phyloP scores from a whole-genome alignment of 2,888 invertebrate species.

The Drosophila kokeensis region DNA sequence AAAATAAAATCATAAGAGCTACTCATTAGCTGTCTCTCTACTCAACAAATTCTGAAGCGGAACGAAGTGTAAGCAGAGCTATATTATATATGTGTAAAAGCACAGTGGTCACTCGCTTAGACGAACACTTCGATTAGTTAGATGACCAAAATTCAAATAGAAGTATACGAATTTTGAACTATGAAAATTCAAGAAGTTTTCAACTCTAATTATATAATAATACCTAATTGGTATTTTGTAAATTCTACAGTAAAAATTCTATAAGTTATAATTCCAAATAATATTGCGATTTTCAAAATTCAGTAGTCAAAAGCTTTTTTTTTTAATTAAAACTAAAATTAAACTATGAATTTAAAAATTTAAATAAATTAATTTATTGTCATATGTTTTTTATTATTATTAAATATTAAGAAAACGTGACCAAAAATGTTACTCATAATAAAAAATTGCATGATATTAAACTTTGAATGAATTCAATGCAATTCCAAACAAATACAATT shows the following conservation, averaged over 20 bases:
- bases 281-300: background rate
- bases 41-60: background rate
- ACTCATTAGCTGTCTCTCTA: background rate
- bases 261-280: background rate
- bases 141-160: background rate
- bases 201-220: background rate
- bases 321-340: background rate
- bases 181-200: background rate
- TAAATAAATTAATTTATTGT: background rate
- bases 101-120: background rate
- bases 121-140: background rate
- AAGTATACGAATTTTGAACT: background rate
- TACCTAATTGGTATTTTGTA: background rate
- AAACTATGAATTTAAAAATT: background rate
- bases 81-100: background rate
- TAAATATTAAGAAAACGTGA: background rate
- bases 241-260: background rate
- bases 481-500: slow-evolving; percentile 7
- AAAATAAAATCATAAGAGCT: background rate
- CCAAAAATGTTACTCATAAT: background rate
- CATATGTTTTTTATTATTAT: background rate
- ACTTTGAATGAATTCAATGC: slow-evolving; percentile 27
- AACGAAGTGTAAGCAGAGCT: background rate
- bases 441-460: slow-evolving; percentile 12
- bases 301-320: too few relatives aligned